Conservation (phyloP, 1,140 invertebrate genomes). For the Zaprionus tsacasi region DNA sequence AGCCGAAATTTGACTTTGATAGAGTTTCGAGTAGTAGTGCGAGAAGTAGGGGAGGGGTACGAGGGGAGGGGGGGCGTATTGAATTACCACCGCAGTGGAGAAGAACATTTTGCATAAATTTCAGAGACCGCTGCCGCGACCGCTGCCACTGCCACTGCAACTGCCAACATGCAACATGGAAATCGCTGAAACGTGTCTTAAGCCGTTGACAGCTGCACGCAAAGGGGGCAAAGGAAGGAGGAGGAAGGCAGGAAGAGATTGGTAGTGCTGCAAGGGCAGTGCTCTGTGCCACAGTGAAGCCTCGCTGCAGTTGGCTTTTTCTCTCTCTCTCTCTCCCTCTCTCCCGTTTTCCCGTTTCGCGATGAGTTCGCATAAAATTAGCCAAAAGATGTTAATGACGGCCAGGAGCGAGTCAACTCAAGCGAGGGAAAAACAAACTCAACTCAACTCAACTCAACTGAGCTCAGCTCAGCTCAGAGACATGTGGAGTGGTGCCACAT, state of each 20-base stretch:
- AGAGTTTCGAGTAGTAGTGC: constrained; percentile 16
- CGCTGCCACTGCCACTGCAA: no score
- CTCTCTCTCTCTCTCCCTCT: not conserved
- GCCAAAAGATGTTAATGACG: constrained; percentile 76
- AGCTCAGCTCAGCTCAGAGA: constrained; percentile 50
- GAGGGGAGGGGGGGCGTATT: not conserved
- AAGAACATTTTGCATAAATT: constrained; percentile 78
- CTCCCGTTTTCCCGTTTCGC: not conserved
- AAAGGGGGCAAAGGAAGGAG: not conserved
- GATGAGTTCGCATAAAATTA: constrained; percentile 69
- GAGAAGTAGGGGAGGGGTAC: not conserved
- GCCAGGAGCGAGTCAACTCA: constrained; percentile 54
- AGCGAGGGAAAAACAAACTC: constrained; percentile 28
- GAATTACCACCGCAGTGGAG: constrained; percentile 61
- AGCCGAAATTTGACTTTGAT: constrained; percentile 31
- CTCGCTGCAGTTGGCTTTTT: constrained; percentile 18
- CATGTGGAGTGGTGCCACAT: constrained; percentile 31
- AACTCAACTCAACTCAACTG: constrained; percentile 42
- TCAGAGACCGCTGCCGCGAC: constrained; percentile 50
- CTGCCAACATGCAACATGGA: constrained; percentile 70
- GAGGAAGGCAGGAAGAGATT: not conserved
- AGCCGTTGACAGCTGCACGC: constrained; percentile 56
- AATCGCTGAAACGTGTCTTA: constrained; percentile 75
- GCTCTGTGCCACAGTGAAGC: not conserved
- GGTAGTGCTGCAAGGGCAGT: constrained; percentile 20